Conservation (phyloP, 2,113 vertebrate species). For the Porphyrio hochstetteri region DNA sequence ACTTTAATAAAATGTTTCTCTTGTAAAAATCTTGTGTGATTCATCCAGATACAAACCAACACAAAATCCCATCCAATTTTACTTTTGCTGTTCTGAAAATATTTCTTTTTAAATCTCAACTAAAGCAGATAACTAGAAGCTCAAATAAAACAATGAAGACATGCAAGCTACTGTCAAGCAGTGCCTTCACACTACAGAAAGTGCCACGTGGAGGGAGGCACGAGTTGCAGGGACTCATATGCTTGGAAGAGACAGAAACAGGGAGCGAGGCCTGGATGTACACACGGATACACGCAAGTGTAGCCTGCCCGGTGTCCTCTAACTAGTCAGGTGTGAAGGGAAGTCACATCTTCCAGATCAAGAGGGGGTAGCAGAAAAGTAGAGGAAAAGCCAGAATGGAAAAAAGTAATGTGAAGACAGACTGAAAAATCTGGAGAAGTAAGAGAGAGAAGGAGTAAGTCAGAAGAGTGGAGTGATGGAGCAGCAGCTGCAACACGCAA, state of each 20-base stretch:
- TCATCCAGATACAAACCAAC: neutral
- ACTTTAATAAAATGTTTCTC: constrained; percentile 18
- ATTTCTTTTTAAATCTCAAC: neutral
- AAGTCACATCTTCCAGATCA: neutral
- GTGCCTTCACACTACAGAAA: neutral
- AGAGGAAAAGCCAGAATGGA: neutral
- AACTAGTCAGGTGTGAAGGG: neutral
- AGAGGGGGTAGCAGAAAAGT: neutral
- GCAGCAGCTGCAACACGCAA: neutral
- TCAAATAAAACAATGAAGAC: neutral
- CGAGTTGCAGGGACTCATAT: accelerated
- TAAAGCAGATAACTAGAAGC: neutral
- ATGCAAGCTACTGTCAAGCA: neutral
- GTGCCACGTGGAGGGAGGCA: neutral
- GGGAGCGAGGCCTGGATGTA: neutral
- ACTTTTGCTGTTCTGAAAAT: neutral
- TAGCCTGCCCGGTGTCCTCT: neutral
- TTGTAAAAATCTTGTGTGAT: neutral
- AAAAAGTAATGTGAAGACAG: neutral
- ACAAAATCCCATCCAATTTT: neutral
- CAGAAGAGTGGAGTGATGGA: neutral
- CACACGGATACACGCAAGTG: accelerated
- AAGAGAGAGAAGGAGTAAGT: neutral
- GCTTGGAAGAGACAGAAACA: neutral
- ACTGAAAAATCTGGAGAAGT: neutral